These are phyloP conservation scores for Salvelinus namaycush DNA, from an alignment of 2,113 vertebrate species.

Conservation along the genomic window DNA sequence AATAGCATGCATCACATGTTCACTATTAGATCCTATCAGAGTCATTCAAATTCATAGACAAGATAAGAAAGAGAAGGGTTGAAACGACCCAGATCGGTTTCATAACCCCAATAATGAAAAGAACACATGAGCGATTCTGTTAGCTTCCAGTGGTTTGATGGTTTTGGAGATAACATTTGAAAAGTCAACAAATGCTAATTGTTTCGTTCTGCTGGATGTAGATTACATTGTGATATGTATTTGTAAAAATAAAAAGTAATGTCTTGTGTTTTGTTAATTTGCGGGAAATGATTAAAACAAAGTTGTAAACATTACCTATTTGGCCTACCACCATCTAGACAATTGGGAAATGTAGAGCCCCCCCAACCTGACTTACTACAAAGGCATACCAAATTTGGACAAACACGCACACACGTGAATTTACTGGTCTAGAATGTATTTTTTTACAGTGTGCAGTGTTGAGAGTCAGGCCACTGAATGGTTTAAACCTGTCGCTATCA, in stretches of 20 bases:
- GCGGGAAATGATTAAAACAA: conserved; percentile 26
- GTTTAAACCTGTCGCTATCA: neutral
- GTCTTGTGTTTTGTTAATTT: conserved; percentile 21
- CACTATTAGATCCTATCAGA: conserved; percentile 62
- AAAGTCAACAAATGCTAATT: conserved; percentile 28
- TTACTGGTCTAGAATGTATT: neutral
- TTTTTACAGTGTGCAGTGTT: neutral
- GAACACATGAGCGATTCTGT: conserved; percentile 56
- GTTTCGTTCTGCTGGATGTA: conserved; percentile 66
- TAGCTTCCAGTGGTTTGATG: conserved; percentile 69
- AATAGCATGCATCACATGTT: no score
- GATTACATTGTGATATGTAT: conserved; percentile 62
- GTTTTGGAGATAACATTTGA: conserved; percentile 55
- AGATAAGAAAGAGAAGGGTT: neutral
- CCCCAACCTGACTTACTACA: no score
- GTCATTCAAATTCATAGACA: conserved; percentile 66
- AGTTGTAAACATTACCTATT: conserved; percentile 56
- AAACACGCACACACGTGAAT: neutral
- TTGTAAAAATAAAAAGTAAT: conserved; percentile 20
- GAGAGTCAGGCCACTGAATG: neutral
- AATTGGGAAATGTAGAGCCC: no score
- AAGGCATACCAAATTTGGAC: no score
- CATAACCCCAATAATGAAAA: conserved; percentile 66
- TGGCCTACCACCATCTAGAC: conserved; percentile 23
- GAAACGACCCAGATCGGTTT: conserved; percentile 56